These are phyloP conservation scores for Vipera latastei DNA, from an alignment of 2,797 vertebrate genomes.

Conservation along the genomic window DNA sequence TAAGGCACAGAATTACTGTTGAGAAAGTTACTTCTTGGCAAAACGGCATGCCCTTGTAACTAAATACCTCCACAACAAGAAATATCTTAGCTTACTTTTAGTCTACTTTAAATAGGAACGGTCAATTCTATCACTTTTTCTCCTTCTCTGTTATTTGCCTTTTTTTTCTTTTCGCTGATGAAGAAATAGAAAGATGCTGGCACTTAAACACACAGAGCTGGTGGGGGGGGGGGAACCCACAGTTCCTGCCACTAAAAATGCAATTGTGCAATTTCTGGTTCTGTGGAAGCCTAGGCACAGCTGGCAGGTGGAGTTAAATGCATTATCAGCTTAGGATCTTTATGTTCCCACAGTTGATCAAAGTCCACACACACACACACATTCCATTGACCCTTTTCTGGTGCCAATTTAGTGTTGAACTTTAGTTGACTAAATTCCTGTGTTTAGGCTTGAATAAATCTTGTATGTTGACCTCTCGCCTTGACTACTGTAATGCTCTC, in stretches of 20 bases:
- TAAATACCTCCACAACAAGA: neutral
- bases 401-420: neutral
- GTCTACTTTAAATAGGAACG: neutral
- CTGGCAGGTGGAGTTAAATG: neutral
- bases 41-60: neutral
- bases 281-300: neutral
- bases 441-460: neutral
- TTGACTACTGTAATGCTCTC: no score
- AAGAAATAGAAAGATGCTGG: neutral
- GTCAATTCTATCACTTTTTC: neutral
- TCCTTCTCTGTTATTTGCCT: neutral
- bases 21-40: neutral
- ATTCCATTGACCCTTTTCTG: neutral
- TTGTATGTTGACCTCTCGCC: no score
- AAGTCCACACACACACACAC: no score
- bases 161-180: neutral
- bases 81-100: neutral
- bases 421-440: neutral
- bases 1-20: neutral
- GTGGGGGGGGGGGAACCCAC: neutral
- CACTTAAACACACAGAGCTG: neutral
- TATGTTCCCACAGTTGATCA: neutral
- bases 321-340: neutral
- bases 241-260: neutral
- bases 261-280: neutral